These are phyloP conservation scores for Cordilura impudica DNA, from an alignment of 2,888 invertebrate species.

Conservation along the genomic window DNA sequence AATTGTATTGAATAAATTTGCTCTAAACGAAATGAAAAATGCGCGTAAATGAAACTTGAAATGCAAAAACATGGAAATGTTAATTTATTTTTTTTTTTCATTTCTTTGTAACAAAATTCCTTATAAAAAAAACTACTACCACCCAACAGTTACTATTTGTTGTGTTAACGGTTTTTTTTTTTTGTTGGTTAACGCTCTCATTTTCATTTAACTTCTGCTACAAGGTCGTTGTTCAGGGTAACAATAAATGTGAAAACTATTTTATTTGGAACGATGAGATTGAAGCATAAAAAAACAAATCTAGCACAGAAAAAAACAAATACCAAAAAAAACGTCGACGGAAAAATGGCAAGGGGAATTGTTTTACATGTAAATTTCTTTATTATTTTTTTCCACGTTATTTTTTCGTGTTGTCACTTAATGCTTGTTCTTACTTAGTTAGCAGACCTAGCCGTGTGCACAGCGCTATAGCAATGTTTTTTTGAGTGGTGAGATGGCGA, in stretches of 20 bases:
- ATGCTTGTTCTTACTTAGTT: too few species aligned
- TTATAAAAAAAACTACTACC: background rate
- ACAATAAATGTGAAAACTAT: slow-evolving; percentile 10
- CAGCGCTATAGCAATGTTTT: too few species aligned
- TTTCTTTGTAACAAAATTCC: background rate
- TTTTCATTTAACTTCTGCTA: background rate
- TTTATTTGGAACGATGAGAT: background rate
- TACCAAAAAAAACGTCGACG: background rate
- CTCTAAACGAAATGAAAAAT: slow-evolving; percentile 1
- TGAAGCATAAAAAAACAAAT: background rate
- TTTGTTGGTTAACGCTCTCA: background rate
- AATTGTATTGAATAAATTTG: background rate
- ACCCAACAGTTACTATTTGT: background rate
- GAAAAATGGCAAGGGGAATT: slow-evolving; percentile 15
- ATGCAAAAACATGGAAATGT: slow-evolving; percentile 18
- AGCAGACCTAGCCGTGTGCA: too few species aligned
- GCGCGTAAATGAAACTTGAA: slow-evolving; percentile 9
- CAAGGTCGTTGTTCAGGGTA: background rate
- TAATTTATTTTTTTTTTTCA: slow-evolving; percentile 29
- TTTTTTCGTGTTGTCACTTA: background rate
- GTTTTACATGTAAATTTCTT: slow-evolving; percentile 4
- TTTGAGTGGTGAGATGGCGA: background rate
- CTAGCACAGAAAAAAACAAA: background rate
- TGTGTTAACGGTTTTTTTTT: background rate
- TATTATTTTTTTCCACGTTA: background rate